phyloP scores from a whole-genome alignment of 1,140 invertebrate species.

The Zaprionus lachaisei region DNA sequence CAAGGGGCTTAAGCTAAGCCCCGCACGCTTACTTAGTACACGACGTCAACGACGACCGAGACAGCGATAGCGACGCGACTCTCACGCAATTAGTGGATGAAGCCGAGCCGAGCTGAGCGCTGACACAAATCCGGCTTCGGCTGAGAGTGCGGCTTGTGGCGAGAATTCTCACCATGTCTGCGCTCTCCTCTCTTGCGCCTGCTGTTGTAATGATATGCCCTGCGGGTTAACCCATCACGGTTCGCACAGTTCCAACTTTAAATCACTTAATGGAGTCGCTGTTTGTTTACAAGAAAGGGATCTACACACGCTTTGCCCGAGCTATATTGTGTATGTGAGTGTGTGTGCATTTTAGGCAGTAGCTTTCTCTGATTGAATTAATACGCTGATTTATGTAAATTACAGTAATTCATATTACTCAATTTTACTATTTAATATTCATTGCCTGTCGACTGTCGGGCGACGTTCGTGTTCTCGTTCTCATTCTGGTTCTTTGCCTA shows the following conservation, averaged over 20 bases:
- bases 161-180: slow-evolving; percentile 36
- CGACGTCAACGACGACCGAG: not conserved
- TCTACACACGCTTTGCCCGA: slow-evolving; percentile 2
- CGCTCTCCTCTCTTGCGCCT: slow-evolving; percentile 15
- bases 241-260: slow-evolving; percentile 69
- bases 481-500: slow-evolving; percentile 34
- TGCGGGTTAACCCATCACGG: slow-evolving; percentile 35
- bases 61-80: slow-evolving; percentile 6
- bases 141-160: not conserved
- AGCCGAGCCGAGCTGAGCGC: slow-evolving; percentile 19
- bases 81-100: slow-evolving; percentile 48
- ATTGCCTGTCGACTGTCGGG: slow-evolving; percentile 40
- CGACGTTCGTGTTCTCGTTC: slow-evolving; percentile 39
- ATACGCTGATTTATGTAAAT: slow-evolving; percentile 80
- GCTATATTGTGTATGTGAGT: not conserved
- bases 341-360: slow-evolving; percentile 54
- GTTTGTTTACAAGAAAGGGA: slow-evolving; percentile 57
- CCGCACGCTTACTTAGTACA: slow-evolving; percentile 40
- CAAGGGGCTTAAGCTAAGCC: slow-evolving; percentile 66
- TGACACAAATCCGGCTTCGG: slow-evolving; percentile 53
- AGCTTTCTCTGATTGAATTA: slow-evolving; percentile 74
- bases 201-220: slow-evolving; percentile 56
- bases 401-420: slow-evolving; percentile 81
- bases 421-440: slow-evolving; percentile 79
- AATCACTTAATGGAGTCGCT: slow-evolving; percentile 75